These are phyloP conservation scores for Toxonevra muliebris DNA, from an alignment of 2,888 invertebrate species.

Conservation along the genomic window DNA sequence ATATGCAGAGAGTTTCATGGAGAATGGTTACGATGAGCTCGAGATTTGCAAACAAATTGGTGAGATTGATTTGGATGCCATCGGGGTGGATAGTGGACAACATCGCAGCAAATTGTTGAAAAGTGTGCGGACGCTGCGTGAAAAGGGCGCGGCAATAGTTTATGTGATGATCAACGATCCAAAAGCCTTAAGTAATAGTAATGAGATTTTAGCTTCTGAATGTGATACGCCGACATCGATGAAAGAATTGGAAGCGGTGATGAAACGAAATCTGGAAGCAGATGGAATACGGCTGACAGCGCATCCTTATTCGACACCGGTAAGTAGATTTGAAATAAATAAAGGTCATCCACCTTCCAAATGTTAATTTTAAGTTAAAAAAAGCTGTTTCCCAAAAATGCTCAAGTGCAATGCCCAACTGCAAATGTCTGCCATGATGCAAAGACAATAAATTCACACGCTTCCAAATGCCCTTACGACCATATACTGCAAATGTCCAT, in stretches of 20 bases:
- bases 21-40: constrained; percentile 95
- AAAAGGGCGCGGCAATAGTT: constrained; percentile 92
- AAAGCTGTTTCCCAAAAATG: too few species aligned
- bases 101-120: constrained; percentile 84
- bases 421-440: background rate
- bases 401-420: too few species aligned
- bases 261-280: constrained; percentile 84
- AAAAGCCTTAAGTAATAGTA: constrained; percentile 67
- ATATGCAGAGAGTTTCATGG: constrained; percentile 92
- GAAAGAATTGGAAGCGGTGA: constrained; percentile 76
- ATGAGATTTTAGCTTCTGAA: constrained; percentile 64
- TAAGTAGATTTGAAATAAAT: constrained; percentile 68
- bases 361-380: too few species aligned
- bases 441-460: constrained; percentile 22
- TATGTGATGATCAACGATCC: constrained; percentile 91
- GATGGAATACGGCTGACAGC: constrained; percentile 87
- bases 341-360: too few species aligned
- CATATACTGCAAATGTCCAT: background rate
- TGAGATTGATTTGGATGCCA: constrained; percentile 93
- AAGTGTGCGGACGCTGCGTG: constrained; percentile 84
- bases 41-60: constrained; percentile 97
- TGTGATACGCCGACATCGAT: constrained; percentile 65
- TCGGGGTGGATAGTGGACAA: constrained; percentile 85
- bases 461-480: too few species aligned
- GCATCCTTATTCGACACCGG: constrained; percentile 92